Evolutionary conservation across 1,140 invertebrate species (phyloP), one percentile per base, ranked within the genome.

Genomic region (Artemia franciscana): DNA sequence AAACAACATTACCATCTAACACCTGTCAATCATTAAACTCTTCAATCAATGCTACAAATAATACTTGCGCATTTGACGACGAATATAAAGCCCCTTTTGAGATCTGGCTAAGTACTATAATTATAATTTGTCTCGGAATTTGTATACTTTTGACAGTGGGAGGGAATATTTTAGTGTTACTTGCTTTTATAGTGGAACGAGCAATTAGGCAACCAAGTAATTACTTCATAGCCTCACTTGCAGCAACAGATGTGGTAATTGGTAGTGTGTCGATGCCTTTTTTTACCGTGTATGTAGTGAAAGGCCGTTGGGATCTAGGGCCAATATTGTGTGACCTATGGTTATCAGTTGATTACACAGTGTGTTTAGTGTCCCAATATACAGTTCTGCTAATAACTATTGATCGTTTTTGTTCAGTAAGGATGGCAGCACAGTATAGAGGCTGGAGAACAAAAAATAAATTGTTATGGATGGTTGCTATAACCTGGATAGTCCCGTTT

Each of bases 291-390:
- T 98, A 98, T 76, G 84, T 98, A 56, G 76, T 99, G 60, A 88
- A 86, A 78, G 89, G 91, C 23, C 87, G 91, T 69, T 99, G 96
- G 96, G 86, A 95, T 70, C 79, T 99, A 59, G 94, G 95, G 18
- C 85, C 90, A 9, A 80, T 98, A 62, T 77, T 98, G 0, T 99
- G 96, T 73, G 95, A 99, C 74, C 67, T 83, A 7, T 99, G 96
- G 96, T 78, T 99, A 0, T 95, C 94, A 0, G 88, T 98, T 21
- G 96, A 99, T 75, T 98, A 98, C 74, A 98, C 94, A 4, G 94
- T 98, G 1, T 99, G 96, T 71, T 78, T 99, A 23, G 93, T 97
- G 4, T 98, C 94, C 2, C 96, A 98, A 73, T 99, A 98, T 73
- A 99, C 96, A 0, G 96, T 99, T 2, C 81, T 99, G 25, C 79